Evolutionary conservation across 2,797 vertebrate species (phyloP), one percentile per base, ranked within the genome.

Genomic region (Acomys russatus): DNA sequence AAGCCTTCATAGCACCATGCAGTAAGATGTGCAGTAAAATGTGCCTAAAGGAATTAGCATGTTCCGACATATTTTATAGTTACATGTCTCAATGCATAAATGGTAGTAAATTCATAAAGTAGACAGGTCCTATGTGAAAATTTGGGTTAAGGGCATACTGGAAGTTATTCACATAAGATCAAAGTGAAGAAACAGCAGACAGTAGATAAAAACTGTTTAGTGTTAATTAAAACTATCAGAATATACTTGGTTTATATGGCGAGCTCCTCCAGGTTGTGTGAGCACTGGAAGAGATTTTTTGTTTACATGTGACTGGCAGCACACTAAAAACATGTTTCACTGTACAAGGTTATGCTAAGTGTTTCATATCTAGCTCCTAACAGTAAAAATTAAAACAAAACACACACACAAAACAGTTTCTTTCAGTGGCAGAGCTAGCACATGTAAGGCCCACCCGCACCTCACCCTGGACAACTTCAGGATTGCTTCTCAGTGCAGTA

Each of bases 231-330:
- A 92, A 89, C 23, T 68, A 22, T 74, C 30, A 44, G 38, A 56
- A 92, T 94, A 35, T 71, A 89, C 54, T 88, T 91, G 74, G n/a
- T 76, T 68, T 92, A 30, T 44, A 68, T 88, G 25, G 94, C 76
- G 84, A 96, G 88, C 56, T 70, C 54, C 71, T 54, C 38, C 73
- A 84, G 66, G 20, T 80, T 90, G 25, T 93, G 76, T 94, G 54
- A 92, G 44, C 17, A 76, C 84, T 56, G 30, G 51, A 86, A 88
- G 66, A 79, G 30, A 3, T 79, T 92, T 78, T 86, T 92, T 90
- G 90, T 22, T 86, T 93, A 3, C 30, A 44, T 63, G 0, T 80
- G 20, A 91, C 64, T 77, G 74, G 35, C 9, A 64, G 59, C 76
- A 7, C 33, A 80, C 76, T 91, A 17, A 59, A 18, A 59, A 5